Evolutionary conservation across 1,140 invertebrate genomes (phyloP), one percentile per base, ranked within the genome.

Genomic region (Lanistes nyassanus): DNA sequence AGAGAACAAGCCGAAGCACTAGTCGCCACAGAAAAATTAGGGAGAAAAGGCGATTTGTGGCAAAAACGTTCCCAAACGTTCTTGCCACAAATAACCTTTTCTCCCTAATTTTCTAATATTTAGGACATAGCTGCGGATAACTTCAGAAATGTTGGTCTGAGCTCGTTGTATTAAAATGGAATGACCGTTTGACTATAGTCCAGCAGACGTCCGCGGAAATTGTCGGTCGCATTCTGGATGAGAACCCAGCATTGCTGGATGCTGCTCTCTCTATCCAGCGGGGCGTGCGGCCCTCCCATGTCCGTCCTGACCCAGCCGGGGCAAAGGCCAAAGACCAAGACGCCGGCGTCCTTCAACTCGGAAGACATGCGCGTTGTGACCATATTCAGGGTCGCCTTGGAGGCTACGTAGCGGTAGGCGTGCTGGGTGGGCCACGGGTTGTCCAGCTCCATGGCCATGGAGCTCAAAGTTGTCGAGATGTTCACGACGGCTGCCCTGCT

Each of bases 221-320:
- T n/a, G n/a, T n/a, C 37, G 11, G 26, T 21, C 47, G 56, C 36
- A n/a, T 21, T n/a, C 26, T 31, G 53, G 13, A 70, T 36, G 2
- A 26, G 9, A 5, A 51, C 53, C 68, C 68, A 70, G 19, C 53
- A 23, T 23, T 56, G 1, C 11, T 70, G 9, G 13, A 23, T 51
- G 11, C 36, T 56, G 4, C n/a, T 56, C 51, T 56, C 0, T 3
- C 13, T 21, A 21, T 56, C 31, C 51, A 75, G 34, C 1, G 0
- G 36, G n/a, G 96, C 96, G 80, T 93, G 93, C 65, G 89, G 87
- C 13, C 95, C 95, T 7, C 96, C 96, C 94, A 97, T 94, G 75
- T 95, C 94, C 0, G 96, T 97, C 82, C 93, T 92, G 0, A 97
- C 94, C 96, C 96, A 97, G 1, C 96, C 96, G 1, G 96, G 96